Conservation (phyloP, 2,797 vertebrate genomes). For the Scyliorhinus canicula region DNA sequence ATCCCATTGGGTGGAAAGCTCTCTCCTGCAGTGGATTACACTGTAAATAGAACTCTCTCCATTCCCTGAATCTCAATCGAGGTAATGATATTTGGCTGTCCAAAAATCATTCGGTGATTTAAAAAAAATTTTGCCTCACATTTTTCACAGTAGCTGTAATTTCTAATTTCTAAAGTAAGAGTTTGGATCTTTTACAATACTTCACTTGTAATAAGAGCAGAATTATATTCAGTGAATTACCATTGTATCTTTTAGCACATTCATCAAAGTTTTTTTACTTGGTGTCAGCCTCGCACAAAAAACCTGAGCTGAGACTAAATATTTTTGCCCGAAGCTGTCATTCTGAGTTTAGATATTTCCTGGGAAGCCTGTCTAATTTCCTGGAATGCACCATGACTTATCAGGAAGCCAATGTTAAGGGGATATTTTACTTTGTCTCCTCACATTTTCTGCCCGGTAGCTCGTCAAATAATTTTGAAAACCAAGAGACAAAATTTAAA, state of each 20-base stretch:
- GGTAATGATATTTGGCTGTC: too few species aligned
- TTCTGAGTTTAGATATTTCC: background rate
- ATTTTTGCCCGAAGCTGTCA: background rate
- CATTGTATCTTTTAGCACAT: background rate
- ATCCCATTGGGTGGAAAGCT: background rate
- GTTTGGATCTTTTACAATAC: background rate
- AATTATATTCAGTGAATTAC: background rate
- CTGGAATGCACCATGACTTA: background rate
- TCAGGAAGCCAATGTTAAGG: background rate
- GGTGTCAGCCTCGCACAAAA: background rate
- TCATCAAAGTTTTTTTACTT: background rate
- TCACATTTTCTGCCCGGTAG: background rate
- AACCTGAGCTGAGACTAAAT: background rate
- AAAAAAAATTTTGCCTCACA: background rate
- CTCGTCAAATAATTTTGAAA: background rate
- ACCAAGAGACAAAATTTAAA: background rate
- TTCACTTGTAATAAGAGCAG: background rate
- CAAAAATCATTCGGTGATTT: background rate
- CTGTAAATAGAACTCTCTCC: background rate
- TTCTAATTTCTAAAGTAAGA: background rate
- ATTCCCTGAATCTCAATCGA: too few species aligned
- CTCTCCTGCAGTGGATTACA: background rate
- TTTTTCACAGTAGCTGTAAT: background rate
- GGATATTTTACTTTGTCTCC: background rate
- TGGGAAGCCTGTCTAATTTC: background rate